Evolutionary conservation across 2,888 invertebrate genomes (phyloP).

Genomic region (Drosophila yooni): DNA sequence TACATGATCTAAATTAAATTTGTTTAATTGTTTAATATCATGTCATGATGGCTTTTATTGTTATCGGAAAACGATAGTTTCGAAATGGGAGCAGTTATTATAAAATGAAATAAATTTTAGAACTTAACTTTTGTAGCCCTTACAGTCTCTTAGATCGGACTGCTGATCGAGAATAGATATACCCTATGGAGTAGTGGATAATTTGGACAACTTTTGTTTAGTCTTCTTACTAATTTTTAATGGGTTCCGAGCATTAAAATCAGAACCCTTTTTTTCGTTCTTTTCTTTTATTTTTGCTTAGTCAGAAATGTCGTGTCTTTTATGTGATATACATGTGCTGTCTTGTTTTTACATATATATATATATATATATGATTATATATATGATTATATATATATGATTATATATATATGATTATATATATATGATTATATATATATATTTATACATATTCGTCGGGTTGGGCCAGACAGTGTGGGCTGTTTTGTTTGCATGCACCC

Average conservation of each 20-base stretch:
- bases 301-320: slow-evolving; percentile 5
- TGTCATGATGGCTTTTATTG: neutral
- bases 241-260: neutral
- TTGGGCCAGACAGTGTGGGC: slow-evolving; percentile 27
- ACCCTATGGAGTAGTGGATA: neutral
- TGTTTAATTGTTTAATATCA: neutral
- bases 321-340: neutral
- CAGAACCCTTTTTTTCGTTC: neutral
- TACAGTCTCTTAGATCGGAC: neutral
- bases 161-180: neutral
- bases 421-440: neutral
- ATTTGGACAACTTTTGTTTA: neutral
- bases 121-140: neutral
- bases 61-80: neutral
- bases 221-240: neutral
- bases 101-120: neutral
- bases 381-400: neutral
- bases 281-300: slow-evolving; percentile 11
- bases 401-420: neutral
- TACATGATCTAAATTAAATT: neutral
- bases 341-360: neutral
- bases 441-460: neutral
- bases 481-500: slow-evolving; percentile 24
- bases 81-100: neutral
- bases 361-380: no score